Evolutionary conservation across 2,113 vertebrate genomes (phyloP).

Genomic region (Ceyx cyanopectus): DNA sequence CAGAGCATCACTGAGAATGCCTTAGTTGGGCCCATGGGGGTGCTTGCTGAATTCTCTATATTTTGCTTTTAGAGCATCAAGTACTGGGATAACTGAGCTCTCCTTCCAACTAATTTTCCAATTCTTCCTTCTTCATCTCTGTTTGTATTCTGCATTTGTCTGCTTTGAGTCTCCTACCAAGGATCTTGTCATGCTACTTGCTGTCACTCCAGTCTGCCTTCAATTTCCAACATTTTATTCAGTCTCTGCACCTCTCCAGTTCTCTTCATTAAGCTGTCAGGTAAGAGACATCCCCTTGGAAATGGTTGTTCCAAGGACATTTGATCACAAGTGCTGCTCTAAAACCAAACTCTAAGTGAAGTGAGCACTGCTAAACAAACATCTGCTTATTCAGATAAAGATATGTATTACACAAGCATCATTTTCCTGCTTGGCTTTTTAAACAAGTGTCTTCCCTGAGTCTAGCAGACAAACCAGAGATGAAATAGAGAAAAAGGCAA

Average conservation of each 20-base stretch:
- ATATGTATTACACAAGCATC: not conserved
- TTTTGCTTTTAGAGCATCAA: not conserved
- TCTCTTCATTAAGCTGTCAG: not conserved
- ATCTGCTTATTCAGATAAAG: rapidly evolving
- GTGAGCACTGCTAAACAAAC: not conserved
- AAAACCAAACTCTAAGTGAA: not conserved
- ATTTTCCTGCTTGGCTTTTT: too few relatives aligned
- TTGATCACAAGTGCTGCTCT: not conserved
- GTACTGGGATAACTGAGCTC: not conserved
- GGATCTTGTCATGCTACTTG: not conserved
- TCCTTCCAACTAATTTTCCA: not conserved
- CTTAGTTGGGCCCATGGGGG: not conserved
- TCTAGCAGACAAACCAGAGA: not conserved
- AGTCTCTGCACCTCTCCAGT: not conserved
- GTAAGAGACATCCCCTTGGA: not conserved
- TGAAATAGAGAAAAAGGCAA: not conserved
- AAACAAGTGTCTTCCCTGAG: not conserved
- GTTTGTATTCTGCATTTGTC: not conserved
- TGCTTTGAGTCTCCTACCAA: not conserved
- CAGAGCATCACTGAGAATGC: not conserved
- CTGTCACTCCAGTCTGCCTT: not conserved
- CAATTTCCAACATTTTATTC: not conserved
- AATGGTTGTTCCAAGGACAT: not conserved
- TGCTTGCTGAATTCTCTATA: not conserved
- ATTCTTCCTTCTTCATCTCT: not conserved